Percentiles rank a stretch among this genome's conserved stretches.
Evolutionary conservation across 2,113 vertebrate species (phyloP).

Genomic region (Melanerpes formicivorus): DNA sequence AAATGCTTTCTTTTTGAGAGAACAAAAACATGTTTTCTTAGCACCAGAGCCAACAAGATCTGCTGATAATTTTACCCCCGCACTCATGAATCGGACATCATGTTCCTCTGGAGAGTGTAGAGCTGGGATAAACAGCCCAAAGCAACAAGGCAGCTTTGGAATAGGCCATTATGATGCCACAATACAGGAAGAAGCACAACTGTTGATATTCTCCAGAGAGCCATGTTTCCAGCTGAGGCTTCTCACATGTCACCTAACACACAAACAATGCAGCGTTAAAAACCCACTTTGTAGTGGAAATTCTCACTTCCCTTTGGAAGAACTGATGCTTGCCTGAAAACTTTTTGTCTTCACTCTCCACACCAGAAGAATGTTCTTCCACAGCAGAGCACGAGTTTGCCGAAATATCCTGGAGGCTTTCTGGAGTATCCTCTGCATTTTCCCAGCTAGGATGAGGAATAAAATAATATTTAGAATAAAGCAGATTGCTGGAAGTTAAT

Average conservation of each 20-base stretch:
- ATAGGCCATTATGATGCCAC: background rate
- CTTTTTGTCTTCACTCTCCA: constrained; percentile 87
- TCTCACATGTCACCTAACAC: background rate
- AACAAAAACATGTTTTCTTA: background rate
- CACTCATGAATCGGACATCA: background rate
- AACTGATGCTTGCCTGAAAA: constrained; percentile 76
- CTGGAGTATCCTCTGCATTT: constrained; percentile 34
- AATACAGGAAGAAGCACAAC: background rate
- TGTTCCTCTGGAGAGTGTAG: background rate
- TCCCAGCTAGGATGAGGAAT: background rate
- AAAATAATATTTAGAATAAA: background rate
- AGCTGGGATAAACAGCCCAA: background rate
- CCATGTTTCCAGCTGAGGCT: background rate
- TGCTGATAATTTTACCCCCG: background rate
- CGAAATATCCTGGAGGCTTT: constrained; percentile 78
- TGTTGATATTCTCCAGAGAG: background rate
- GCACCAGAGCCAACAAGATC: background rate
- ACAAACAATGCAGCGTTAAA: rapidly evolving
- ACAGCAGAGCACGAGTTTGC: constrained; percentile 83
- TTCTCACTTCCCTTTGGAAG: background rate
- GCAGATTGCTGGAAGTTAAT: background rate
- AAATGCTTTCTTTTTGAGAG: background rate
- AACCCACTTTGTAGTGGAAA: background rate
- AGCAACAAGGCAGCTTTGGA: background rate
- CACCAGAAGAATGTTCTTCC: constrained; percentile 89